Conservation (phyloP, 2,113 vertebrate species). For the human region GRCh38 chr2:16333501-16334000, state of each 20-base stretch:
- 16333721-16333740: constrained; percentile 27
- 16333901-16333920: constrained; percentile 72
- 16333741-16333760: constrained; percentile 56
- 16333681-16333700: constrained; percentile 16
- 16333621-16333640: constrained; percentile 46
- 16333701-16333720: constrained; percentile 60
- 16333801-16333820: constrained; percentile 58
- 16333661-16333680: constrained; percentile 54
- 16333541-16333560: not conserved
- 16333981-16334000: constrained; percentile 58
- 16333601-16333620: constrained; percentile 41
- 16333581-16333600: constrained; percentile 43
- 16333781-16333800: constrained; percentile 57
- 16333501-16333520: not conserved
- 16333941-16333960: constrained; percentile 78
- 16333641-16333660: constrained; percentile 58
- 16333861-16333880: constrained; percentile 56
- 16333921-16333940: constrained; percentile 68
- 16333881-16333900: constrained; percentile 53
- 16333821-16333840: constrained; percentile 59
- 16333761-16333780: constrained; percentile 65
- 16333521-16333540: not conserved
- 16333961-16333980: constrained; percentile 74
- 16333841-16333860: constrained; percentile 63
- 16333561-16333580: not conserved